A percentile compares a stretch with the other conserved stretches of the same genome.
These are phyloP conservation scores for Neomorphus geoffroyi DNA, from an alignment of 2,797 vertebrate species.

Conservation along the genomic window DNA sequence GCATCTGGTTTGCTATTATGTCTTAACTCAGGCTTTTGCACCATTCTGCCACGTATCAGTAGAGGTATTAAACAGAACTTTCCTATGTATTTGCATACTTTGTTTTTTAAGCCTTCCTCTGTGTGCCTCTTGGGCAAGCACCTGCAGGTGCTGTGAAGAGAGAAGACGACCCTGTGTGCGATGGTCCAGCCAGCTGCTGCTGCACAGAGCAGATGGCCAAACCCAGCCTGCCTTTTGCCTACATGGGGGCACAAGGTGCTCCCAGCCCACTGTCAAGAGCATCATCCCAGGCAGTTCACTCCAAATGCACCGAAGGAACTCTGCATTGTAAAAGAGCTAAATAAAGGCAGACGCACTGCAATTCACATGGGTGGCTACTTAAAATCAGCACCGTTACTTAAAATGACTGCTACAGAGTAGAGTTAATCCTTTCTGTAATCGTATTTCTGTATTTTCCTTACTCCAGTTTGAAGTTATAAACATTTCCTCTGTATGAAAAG, in stretches of 20 bases:
- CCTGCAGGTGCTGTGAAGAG: not conserved
- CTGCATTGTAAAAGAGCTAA: not conserved
- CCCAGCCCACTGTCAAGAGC: not conserved
- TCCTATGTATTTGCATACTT: not conserved
- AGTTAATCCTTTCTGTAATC: not conserved
- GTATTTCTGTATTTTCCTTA: not conserved
- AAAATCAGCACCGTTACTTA: not conserved
- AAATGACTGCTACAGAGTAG: not conserved
- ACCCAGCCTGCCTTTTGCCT: not conserved
- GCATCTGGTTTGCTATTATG: not conserved
- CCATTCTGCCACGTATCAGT: fast-evolving
- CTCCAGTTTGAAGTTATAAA: not conserved
- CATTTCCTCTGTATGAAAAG: not conserved
- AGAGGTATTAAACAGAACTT: not conserved
- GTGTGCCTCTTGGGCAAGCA: not conserved
- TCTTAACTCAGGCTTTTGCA: not conserved
- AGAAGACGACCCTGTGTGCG: not conserved
- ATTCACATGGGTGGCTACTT: not conserved
- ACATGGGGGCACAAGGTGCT: not conserved
- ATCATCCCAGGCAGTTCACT: too few relatives aligned
- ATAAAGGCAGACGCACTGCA: not conserved
- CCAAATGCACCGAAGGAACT: not conserved
- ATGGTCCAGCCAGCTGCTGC: not conserved
- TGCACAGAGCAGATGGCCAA: not conserved
- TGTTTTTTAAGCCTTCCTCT: too few relatives aligned